Conservation (phyloP, 2,797 vertebrate species). For the Dryobates pubescens region DNA sequence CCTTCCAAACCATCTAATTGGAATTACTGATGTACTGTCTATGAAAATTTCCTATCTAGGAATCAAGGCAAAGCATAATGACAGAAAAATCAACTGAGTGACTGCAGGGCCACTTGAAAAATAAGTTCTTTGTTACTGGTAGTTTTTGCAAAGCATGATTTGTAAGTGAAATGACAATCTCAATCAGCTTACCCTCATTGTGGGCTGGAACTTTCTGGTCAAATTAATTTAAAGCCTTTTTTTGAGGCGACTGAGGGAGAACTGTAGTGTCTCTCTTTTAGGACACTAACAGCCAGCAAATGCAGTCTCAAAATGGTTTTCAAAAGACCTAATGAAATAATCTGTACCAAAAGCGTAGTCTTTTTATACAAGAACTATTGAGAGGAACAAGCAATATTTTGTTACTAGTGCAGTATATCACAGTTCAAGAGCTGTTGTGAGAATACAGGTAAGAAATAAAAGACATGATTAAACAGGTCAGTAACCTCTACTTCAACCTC, state of each 20-base stretch:
- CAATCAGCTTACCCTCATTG: background rate
- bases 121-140: conserved; percentile 26
- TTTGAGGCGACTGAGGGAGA: background rate
- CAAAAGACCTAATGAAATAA: background rate
- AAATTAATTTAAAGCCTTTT: conserved; percentile 5
- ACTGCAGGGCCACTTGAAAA: conserved; percentile 20
- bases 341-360: background rate
- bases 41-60: conserved; percentile 4
- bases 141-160: conserved; percentile 8
- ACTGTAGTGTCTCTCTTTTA: background rate
- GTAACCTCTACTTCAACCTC: background rate
- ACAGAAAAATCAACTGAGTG: conserved; percentile 22
- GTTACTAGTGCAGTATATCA: background rate
- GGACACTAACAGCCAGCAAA: background rate
- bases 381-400: background rate
- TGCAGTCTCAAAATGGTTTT: conserved; percentile 13
- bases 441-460: background rate
- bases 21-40: background rate
- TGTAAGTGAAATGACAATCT: conserved; percentile 44
- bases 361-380: conserved; percentile 5
- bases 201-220: conserved; percentile 13
- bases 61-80: conserved; percentile 14
- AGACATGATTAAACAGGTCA: background rate
- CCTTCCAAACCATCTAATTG: background rate
- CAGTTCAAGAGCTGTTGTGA: background rate